A percentile compares a stretch with the other conserved stretches of the same genome.
These are phyloP conservation scores for Drosophila meridionalis DNA, from an alignment of 2,888 invertebrate genomes.

Conservation along the genomic window DNA sequence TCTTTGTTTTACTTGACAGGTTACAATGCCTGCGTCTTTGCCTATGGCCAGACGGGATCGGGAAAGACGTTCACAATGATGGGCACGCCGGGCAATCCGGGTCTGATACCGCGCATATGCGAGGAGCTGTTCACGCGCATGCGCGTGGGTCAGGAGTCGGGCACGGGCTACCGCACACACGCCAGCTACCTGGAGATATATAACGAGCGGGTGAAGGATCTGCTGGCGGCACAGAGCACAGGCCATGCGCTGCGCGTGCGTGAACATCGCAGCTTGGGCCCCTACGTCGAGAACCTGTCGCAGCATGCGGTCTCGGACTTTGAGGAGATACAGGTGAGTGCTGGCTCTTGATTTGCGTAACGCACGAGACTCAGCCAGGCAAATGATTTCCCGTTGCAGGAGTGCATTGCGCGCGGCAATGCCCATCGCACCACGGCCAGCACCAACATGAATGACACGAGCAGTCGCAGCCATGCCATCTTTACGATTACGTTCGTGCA, in stretches of 20 bases:
- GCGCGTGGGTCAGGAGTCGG: slow-evolving; percentile 92
- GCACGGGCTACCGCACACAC: slow-evolving; percentile 93
- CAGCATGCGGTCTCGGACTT: slow-evolving; percentile 94
- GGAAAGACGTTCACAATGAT: slow-evolving; percentile 97
- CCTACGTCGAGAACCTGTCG: slow-evolving; percentile 94
- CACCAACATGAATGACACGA: slow-evolving; percentile 96
- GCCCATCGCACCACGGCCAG: slow-evolving; percentile 93
- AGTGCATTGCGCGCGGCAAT: slow-evolving; percentile 92
- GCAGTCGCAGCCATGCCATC: slow-evolving; percentile 95
- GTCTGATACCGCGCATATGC: slow-evolving; percentile 94
- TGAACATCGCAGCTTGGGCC: slow-evolving; percentile 92
- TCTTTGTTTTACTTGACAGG: slow-evolving; percentile 64
- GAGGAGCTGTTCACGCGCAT: slow-evolving; percentile 93
- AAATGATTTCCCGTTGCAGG: slow-evolving; percentile 85
- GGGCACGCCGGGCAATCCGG: slow-evolving; percentile 92
- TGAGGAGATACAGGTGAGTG: slow-evolving; percentile 91
- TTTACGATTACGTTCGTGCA: slow-evolving; percentile 96
- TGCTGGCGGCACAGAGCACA: slow-evolving; percentile 87
- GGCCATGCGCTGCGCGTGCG: slow-evolving; percentile 91
- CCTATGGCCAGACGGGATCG: slow-evolving; percentile 96
- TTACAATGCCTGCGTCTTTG: slow-evolving; percentile 96
- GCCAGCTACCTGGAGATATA: slow-evolving; percentile 95
- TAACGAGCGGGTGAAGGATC: slow-evolving; percentile 92
- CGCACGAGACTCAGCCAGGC: not conserved
- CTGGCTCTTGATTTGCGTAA: not conserved